These are phyloP conservation scores for Potamilus streckersoni DNA, from an alignment of 1,140 invertebrate species.

Conservation along the genomic window DNA sequence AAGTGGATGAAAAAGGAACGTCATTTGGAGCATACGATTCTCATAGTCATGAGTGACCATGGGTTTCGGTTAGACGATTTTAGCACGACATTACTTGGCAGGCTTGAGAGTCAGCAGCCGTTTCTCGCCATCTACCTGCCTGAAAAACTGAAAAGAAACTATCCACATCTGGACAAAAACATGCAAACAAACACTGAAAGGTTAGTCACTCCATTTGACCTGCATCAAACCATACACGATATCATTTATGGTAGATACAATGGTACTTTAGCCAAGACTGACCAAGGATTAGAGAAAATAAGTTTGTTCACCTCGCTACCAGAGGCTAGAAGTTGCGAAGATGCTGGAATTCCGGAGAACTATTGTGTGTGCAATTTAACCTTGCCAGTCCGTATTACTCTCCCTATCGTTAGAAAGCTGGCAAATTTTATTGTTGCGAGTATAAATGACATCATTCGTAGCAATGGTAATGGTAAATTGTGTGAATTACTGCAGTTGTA, in stretches of 20 bases:
- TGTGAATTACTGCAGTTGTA: slow-evolving; percentile 22
- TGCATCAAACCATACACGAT: slow-evolving; percentile 25
- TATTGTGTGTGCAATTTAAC: slow-evolving; percentile 39
- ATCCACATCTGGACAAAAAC: slow-evolving; percentile 16
- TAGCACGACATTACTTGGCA: slow-evolving; percentile 26
- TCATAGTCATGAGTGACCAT: slow-evolving; percentile 35
- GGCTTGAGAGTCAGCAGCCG: slow-evolving; percentile 31
- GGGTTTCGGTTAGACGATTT: slow-evolving; percentile 25
- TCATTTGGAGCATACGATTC: slow-evolving; percentile 15
- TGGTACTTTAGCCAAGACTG: background rate
- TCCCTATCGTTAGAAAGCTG: slow-evolving; percentile 22
- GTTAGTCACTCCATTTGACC: slow-evolving; percentile 23
- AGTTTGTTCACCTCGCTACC: slow-evolving; percentile 36
- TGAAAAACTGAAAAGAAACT: slow-evolving; percentile 13
- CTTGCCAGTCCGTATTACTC: slow-evolving; percentile 1
- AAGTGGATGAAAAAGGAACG: slow-evolving; percentile 28
- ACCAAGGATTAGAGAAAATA: slow-evolving; percentile 1
- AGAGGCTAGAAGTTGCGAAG: slow-evolving; percentile 23
- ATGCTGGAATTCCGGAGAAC: slow-evolving; percentile 33
- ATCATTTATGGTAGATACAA: slow-evolving; percentile 14
- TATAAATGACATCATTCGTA: slow-evolving; percentile 30
- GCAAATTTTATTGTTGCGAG: slow-evolving; percentile 13
- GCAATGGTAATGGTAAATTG: slow-evolving; percentile 1
- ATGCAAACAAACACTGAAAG: slow-evolving; percentile 18
- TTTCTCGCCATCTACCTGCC: slow-evolving; percentile 26